Conservation (phyloP, 2,113 vertebrate genomes). For the Gila orcuttii region DNA sequence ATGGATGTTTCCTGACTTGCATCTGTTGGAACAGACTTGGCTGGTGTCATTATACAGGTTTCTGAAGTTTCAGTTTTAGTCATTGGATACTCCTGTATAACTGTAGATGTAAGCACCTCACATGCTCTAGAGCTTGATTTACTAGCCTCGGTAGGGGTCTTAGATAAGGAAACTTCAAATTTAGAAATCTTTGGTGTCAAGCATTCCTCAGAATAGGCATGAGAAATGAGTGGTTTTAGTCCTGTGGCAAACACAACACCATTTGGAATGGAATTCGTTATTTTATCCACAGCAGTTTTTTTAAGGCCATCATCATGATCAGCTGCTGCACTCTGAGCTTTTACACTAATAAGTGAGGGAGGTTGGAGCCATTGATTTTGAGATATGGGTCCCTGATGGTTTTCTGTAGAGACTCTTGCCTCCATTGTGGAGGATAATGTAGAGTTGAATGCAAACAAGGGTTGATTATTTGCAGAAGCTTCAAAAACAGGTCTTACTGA, state of each 20-base stretch:
- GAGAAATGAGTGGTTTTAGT: conserved; percentile 24
- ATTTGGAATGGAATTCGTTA: conserved; percentile 44
- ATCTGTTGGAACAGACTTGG: conserved; percentile 12
- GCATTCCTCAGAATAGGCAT: conserved; percentile 51
- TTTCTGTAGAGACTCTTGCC: conserved; percentile 38
- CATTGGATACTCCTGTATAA: conserved; percentile 47
- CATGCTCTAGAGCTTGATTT: conserved; percentile 49
- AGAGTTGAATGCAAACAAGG: conserved; percentile 64
- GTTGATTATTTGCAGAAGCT: conserved; percentile 66
- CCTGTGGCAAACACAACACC: conserved; percentile 12
- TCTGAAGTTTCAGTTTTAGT: conserved; percentile 63
- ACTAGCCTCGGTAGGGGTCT: conserved; percentile 47
- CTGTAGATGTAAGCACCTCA: conserved; percentile 48
- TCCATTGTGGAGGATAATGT: conserved; percentile 57
- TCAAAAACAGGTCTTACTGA: conserved; percentile 66
- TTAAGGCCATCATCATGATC: conserved; percentile 45
- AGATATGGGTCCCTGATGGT: conserved; percentile 46
- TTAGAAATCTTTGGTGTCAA: conserved; percentile 28
- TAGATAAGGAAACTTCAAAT: conserved; percentile 44
- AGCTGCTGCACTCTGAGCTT: not conserved
- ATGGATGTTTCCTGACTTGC: conserved; percentile 45
- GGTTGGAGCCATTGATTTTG: not conserved
- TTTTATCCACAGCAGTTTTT: conserved; percentile 39
- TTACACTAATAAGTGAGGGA: not conserved
- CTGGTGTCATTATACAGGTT: conserved; percentile 22